These are phyloP conservation scores for Heteromyza rotundicornis DNA, from an alignment of 2,888 invertebrate species.

Conservation along the genomic window DNA sequence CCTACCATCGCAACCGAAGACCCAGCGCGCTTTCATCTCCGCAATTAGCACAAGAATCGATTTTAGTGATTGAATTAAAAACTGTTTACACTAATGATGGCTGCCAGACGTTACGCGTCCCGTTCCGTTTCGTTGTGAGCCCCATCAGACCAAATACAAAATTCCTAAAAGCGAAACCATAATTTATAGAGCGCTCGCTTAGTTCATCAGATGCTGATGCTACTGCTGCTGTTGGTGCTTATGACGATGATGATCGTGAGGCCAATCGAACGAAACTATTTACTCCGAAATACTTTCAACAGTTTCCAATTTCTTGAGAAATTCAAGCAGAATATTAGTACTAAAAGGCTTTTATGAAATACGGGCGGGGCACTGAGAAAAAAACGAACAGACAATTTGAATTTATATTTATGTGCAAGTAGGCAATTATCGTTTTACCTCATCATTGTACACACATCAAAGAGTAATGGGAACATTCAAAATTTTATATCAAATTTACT, in stretches of 20 bases:
- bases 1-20: neutral
- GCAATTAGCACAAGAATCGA: constrained; percentile 6
- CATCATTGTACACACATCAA: too few species aligned
- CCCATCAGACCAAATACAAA: too few species aligned
- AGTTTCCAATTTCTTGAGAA: neutral
- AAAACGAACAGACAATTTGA: too few species aligned
- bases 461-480: too few species aligned
- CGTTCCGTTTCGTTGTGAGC: too few species aligned
- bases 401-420: too few species aligned
- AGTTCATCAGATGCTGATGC: too few species aligned
- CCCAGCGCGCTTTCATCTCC: constrained; percentile 3
- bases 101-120: constrained; percentile 18
- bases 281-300: neutral
- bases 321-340: neutral
- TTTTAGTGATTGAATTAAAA: constrained; percentile 4
- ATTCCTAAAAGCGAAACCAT: neutral
- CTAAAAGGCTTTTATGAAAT: neutral
- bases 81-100: constrained; percentile 21
- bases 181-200: neutral
- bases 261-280: neutral
- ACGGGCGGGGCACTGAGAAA: neutral
- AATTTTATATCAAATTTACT: too few species aligned
- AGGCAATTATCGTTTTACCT: too few species aligned
- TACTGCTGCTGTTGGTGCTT: neutral
- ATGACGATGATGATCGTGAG: too few species aligned